Conservation (phyloP, 2,888 invertebrate genomes). For the Cantharis lateralis region DNA sequence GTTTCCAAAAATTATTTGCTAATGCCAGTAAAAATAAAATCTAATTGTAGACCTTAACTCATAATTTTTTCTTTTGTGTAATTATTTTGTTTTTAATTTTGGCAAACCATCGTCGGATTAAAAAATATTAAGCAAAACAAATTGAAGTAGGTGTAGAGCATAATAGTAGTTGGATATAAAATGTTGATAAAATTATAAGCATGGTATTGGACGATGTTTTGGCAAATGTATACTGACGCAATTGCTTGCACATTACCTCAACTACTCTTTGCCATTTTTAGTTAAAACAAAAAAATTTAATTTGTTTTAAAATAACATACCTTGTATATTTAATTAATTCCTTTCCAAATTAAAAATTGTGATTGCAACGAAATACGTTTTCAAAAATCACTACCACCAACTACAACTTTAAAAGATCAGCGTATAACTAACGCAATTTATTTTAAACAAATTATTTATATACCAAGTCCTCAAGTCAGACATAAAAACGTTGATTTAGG, state of each 20-base stretch:
- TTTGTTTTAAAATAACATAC: neutral
- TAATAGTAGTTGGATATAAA: neutral
- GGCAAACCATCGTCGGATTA: neutral
- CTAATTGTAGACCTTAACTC: neutral
- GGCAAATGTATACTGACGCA: neutral
- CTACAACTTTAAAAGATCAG: conserved; percentile 14
- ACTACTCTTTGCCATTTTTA: neutral
- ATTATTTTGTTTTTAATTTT: neutral
- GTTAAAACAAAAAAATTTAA: neutral
- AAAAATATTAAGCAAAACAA: neutral
- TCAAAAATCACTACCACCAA: conserved; percentile 6
- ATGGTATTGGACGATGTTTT: neutral
- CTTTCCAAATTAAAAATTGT: neutral
- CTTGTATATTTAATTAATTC: neutral
- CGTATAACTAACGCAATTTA: conserved; percentile 21
- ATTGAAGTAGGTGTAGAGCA: neutral
- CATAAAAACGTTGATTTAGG: conserved; percentile 18
- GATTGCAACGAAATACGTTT: neutral
- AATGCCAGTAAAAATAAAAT: neutral
- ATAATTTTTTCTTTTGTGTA: neutral
- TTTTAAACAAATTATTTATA: conserved; percentile 28
- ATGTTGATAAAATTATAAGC: neutral
- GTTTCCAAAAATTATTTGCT: neutral
- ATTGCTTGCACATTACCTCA: neutral
- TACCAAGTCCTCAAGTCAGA: conserved; percentile 4